Evolutionary conservation across 2,888 invertebrate species (phyloP).

Genomic region (Eupithecia subumbrata): DNA sequence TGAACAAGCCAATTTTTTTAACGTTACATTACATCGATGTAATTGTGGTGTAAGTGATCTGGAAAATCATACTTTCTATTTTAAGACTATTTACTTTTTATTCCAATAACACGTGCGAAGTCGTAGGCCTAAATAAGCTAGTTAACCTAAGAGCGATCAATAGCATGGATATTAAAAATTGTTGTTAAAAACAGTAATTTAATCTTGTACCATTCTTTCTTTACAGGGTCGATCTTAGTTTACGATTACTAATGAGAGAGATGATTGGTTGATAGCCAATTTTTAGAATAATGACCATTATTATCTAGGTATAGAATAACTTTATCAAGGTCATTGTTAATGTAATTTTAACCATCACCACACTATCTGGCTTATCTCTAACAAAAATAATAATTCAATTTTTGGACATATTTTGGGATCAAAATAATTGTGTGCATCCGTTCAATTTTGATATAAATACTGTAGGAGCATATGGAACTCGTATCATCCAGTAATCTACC

Average conservation of each 20-base stretch:
- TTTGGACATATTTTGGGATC: constrained; percentile 50
- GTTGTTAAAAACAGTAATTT: no score
- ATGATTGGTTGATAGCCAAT: neutral
- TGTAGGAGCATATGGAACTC: neutral
- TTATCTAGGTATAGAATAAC: neutral
- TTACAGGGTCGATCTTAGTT: neutral
- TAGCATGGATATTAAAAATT: no score
- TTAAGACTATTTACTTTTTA: no score
- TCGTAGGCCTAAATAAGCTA: no score
- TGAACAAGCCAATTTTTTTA: no score
- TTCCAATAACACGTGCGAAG: no score
- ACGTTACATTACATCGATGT: no score
- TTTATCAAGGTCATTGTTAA: constrained; percentile 32
- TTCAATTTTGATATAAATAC: constrained; percentile 47
- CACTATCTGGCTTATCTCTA: constrained; percentile 34
- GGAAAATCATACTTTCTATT: no score
- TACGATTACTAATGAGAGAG: neutral
- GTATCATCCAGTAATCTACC: neutral
- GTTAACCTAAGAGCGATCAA: no score
- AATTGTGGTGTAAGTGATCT: no score
- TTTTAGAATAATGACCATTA: neutral
- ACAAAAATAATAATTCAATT: constrained; percentile 48
- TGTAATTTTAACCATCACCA: constrained; percentile 34
- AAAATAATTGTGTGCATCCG: constrained; percentile 60
- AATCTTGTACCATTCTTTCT: no score